phyloP scores from a whole-genome alignment of 2,113 vertebrate species.

The Forbesichthys agassizii region DNA sequence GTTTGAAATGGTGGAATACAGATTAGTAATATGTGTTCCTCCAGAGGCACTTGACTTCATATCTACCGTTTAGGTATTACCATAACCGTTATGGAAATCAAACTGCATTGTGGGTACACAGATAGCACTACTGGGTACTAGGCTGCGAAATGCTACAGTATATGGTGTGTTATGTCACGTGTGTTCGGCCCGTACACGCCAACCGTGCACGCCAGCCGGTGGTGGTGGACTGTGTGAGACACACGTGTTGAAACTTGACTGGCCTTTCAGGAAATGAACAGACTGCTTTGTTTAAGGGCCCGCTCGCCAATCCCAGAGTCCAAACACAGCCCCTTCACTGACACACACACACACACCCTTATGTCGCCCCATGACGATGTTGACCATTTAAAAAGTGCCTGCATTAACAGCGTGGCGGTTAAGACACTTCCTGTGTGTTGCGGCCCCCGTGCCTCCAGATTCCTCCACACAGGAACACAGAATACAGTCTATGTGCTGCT shows the following conservation, averaged over 20 bases:
- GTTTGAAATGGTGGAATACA: too few species aligned
- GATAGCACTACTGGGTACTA: too few species aligned
- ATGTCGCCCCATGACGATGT: conserved; percentile 44
- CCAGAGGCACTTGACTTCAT: too few species aligned
- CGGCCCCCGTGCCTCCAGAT: conserved; percentile 63
- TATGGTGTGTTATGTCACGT: too few species aligned
- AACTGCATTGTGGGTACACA: too few species aligned
- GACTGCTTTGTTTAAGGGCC: conserved; percentile 69
- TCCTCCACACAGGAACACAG: conserved; percentile 63
- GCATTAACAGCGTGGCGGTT: conserved; percentile 56
- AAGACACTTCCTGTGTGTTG: conserved; percentile 67
- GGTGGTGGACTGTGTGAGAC: conserved; percentile 52
- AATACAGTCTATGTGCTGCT: conserved; percentile 59
- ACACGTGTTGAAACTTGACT: conserved; percentile 55
- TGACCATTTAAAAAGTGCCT: conserved; percentile 59
- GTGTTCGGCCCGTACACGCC: conserved; percentile 26
- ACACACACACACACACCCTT: conserved; percentile 56
- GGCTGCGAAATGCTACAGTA: too few species aligned
- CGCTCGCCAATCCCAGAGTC: conserved; percentile 60
- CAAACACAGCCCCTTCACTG: conserved; percentile 61
- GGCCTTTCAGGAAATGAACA: conserved; percentile 71
- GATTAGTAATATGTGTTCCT: too few species aligned
- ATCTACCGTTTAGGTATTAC: too few species aligned
- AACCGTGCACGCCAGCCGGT: conserved; percentile 34
- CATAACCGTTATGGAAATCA: too few species aligned